Evolutionary conservation across 2,797 vertebrate genomes (phyloP), one percentile per base, ranked within the genome.

Genomic region (Podarcis lilfordi): DNA sequence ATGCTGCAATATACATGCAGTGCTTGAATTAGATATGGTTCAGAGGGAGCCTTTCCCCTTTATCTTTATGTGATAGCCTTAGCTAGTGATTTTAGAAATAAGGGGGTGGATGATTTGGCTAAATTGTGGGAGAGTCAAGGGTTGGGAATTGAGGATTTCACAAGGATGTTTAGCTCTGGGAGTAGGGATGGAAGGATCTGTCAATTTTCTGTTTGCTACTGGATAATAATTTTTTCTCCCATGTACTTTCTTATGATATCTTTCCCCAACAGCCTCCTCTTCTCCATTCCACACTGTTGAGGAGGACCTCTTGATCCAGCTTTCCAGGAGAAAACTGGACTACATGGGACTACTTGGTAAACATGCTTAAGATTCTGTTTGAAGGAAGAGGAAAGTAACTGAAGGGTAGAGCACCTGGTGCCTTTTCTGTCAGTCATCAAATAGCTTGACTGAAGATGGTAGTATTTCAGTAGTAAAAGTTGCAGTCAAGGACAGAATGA

Each of bases 401-500:
- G 35, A 78, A 79, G 59, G 64, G 25, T n/a, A 32, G 19, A 5
- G 8, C 2, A 43, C 37, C 61, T 55, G 64, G 27, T 78, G 40
- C 40, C 13, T 84, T 50, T 59, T 71, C 32, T 84, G 35, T 84
- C 64, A 84, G 32, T 55, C 19, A 71, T 72, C 45, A 64, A 84
- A 69, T 84, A 76, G 64, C 15, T 13, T 29, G 89, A 87, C 78
- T 10, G 55, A 7, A 76, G 43, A 76, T 84, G 29, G 35, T 64
- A 64, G 27, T 27, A 81, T 15, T 88, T 55, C 76, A 80, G 37
- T 74, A 0, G 9, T 25, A 80, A 86, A 89, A 89, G 15, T 92
- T 77, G 35, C 79, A 86, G 72, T 86, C 80, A 95, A 93, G 82
- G 77, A 88, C 76, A 89, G 79, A 91, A 89, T 50, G 87, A 82